Evolutionary conservation across 2,113 vertebrate species (phyloP).

Genomic region (Sceloporus tristichus): DNA sequence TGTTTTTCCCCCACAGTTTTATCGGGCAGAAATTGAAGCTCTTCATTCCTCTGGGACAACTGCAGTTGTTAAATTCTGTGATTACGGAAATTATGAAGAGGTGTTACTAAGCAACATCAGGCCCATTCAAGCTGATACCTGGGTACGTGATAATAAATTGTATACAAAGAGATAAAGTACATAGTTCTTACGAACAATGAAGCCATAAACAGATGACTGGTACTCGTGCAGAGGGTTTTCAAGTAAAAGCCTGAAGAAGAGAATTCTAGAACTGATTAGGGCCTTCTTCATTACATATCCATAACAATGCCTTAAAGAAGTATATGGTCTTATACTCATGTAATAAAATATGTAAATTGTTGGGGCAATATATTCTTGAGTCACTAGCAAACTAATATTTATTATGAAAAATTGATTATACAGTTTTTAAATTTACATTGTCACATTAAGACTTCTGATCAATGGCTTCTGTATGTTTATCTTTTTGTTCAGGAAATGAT

Average conservation of each 20-base stretch:
- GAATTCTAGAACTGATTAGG: conserved; percentile 53
- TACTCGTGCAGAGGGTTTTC: conserved; percentile 44
- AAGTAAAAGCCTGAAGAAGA: conserved; percentile 35
- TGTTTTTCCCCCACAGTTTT: conserved; percentile 82
- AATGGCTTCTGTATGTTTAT: conserved; percentile 61
- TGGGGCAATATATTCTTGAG: conserved; percentile 59
- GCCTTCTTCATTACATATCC: conserved; percentile 44
- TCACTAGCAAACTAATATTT: conserved; percentile 47
- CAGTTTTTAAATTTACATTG: conserved; percentile 56
- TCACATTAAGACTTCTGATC: conserved; percentile 61
- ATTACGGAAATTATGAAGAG: conserved; percentile 99
- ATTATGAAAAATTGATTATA: conserved; percentile 64
- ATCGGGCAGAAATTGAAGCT: conserved; percentile 94
- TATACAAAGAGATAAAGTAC: conserved; percentile 71
- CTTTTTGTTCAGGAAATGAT: conserved; percentile 57
- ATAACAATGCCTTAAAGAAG: conserved; percentile 54
- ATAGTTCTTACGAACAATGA: conserved; percentile 66
- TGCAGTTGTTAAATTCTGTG: conserved; percentile 96
- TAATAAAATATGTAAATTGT: conserved; percentile 66
- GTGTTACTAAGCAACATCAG: conserved; percentile 96
- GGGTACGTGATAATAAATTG: conserved; percentile 87
- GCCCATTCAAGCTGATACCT: conserved; percentile 86
- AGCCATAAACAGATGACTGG: conserved; percentile 57
- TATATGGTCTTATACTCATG: conserved; percentile 55
- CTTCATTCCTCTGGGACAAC: conserved; percentile 96